phyloP scores from a whole-genome alignment of 2,113 vertebrate genomes.

The Calypte anna region DNA sequence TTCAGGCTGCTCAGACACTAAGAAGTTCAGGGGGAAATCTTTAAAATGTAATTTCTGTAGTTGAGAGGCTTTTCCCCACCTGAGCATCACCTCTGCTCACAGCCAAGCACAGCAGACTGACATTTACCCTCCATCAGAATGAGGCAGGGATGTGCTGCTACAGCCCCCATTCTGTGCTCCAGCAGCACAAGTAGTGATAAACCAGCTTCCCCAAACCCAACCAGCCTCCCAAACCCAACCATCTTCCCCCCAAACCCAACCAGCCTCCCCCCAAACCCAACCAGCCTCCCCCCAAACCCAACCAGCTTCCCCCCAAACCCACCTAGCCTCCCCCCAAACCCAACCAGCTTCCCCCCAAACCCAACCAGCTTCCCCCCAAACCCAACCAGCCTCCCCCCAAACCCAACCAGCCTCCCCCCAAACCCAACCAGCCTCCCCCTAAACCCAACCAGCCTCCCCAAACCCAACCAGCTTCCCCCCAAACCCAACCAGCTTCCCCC shows the following conservation, averaged over 20 bases:
- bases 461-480: no score
- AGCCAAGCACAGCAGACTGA: neutral
- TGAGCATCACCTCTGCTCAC: neutral
- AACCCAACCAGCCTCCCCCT: no score
- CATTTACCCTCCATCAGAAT: accelerated
- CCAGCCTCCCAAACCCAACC: neutral
- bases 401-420: neutral
- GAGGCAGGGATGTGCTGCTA: neutral
- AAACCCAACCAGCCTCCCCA: no score
- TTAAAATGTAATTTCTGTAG: neutral
- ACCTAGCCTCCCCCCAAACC: accelerated
- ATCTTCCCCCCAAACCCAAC: neutral
- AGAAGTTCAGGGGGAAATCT: neutral
- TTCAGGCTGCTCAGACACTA: neutral
- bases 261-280: neutral
- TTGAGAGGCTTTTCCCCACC: neutral
- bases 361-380: neutral
- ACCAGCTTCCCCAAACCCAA: neutral
- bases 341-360: neutral
- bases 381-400: neutral
- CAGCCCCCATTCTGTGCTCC: neutral
- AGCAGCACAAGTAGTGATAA: neutral
- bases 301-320: neutral
- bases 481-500: no score
- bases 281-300: neutral